Base-by-base conservation (phyloP, 2,888 invertebrate species). In the Galerucella calmariensis region DNA sequence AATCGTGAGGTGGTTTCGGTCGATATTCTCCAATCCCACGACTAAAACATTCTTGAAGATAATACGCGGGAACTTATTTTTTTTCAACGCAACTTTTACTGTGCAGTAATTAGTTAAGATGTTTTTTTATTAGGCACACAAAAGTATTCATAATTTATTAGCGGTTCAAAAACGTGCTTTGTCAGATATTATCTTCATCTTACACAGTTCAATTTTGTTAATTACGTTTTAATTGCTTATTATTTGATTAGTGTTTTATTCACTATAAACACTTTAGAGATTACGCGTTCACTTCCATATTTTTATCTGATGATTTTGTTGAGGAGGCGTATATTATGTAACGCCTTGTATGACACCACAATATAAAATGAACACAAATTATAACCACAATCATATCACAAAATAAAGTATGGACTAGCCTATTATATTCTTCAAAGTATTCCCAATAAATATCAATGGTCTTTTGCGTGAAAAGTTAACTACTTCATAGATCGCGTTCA, bases 1-100 rank as follows among this genome's bases (percentile, higher is more conserved):
- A 63, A 63, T 35, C 61, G 61, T 53, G 63, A 70, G 41, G 35
- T 35, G 2, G 53, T 51, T 70, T 51, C 53, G 65, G 53, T 59
- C 66, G 66, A 66, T 65, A 58, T 58, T 46, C 46, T 72, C 58
- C 59, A 44, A 69, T 69, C 69, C 61, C 69, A 69, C 69, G 69
- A 68, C 20, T 61, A 51, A 69, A 62, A 14, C 14, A 61, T 69
- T 69, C 44, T 16, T 20, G 10, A 20, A 69, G 56, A 41, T 20
- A 69, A 69, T 61, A 69, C 48, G 14, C 69, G 61, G 9, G 69
- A 69, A 69, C 61, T 46, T 35, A 16, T 44, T 61, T 69, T 69
- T 69, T 59, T 59, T 20, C 11, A 16, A 56, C 12, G 53, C 12
- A 51, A 51, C 6, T 51, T 5, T 53, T 53, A 53, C 53, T 10